phyloP scores from a whole-genome alignment of 2,888 invertebrate species.

The Zonitis immaculata region DNA sequence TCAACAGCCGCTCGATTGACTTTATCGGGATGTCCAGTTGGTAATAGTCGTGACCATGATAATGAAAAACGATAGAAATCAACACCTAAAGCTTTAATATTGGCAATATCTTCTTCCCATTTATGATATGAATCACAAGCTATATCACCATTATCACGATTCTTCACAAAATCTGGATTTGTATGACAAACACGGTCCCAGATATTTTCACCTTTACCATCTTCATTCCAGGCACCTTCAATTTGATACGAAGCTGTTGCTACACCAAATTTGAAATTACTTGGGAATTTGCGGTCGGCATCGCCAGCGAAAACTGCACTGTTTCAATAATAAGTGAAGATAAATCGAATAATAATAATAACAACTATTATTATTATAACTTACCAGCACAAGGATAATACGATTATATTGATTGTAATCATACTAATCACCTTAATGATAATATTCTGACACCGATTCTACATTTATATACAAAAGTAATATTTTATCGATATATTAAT shows the following conservation, averaged over 20 bases:
- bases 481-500: no score
- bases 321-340: background rate
- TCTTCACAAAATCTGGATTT: constrained; percentile 47
- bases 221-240: constrained; percentile 44
- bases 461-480: no score
- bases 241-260: constrained; percentile 43
- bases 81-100: constrained; percentile 55
- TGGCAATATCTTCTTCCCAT: constrained; percentile 56
- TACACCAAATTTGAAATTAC: constrained; percentile 38
- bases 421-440: no score
- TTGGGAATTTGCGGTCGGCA: constrained; percentile 25
- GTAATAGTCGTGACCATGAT: constrained; percentile 65
- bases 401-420: background rate
- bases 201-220: constrained; percentile 57
- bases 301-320: background rate
- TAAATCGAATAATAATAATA: background rate
- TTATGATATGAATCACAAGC: constrained; percentile 63
- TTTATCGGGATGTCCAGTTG: constrained; percentile 55
- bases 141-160: constrained; percentile 55
- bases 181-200: constrained; percentile 52
- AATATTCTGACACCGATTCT: no score
- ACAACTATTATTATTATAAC: background rate
- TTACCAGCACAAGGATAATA: background rate
- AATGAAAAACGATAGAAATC: constrained; percentile 58
- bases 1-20: constrained; percentile 66